Percentiles rank a stretch among this genome's conserved stretches.
Evolutionary conservation across 2,888 invertebrate species (phyloP).

Genomic region (Caenorhabditis auriculariae): DNA sequence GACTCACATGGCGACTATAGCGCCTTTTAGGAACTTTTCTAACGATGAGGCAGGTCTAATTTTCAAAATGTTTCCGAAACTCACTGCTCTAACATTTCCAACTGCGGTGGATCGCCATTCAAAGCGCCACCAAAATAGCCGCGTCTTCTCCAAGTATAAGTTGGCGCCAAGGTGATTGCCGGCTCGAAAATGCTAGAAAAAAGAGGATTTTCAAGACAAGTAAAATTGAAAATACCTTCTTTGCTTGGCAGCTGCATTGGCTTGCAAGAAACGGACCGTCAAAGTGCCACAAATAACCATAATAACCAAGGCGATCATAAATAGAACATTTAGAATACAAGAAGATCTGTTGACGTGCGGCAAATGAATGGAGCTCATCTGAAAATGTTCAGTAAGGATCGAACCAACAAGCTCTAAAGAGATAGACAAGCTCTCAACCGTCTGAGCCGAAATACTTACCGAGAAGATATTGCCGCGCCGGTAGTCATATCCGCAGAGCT

Average conservation of each 20-base stretch:
- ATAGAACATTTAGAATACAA: conserved; percentile 14
- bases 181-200: no score
- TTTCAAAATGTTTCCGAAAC: conserved; percentile 7
- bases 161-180: conserved; percentile 6
- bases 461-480: conserved; percentile 68
- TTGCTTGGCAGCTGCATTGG: conserved; percentile 19
- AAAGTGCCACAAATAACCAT: conserved; percentile 19
- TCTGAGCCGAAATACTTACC: conserved; percentile 53
- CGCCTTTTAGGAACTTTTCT: no score
- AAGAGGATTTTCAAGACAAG: no score
- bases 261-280: conserved; percentile 19
- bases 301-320: conserved; percentile 16
- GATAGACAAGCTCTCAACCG: not conserved
- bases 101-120: no score
- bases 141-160: conserved; percentile 19
- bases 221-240: conserved; percentile 6
- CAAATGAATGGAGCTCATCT: conserved; percentile 13
- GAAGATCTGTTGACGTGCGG: conserved; percentile 22
- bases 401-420: no score
- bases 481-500: conserved; percentile 69
- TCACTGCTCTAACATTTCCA: no score
- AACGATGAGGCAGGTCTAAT: not conserved
- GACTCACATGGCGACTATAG: no score
- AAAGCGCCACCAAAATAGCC: conserved; percentile 20
- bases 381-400: no score